phyloP scores from a whole-genome alignment of 2,113 vertebrate species.

The Burhinus bistriatus region DNA sequence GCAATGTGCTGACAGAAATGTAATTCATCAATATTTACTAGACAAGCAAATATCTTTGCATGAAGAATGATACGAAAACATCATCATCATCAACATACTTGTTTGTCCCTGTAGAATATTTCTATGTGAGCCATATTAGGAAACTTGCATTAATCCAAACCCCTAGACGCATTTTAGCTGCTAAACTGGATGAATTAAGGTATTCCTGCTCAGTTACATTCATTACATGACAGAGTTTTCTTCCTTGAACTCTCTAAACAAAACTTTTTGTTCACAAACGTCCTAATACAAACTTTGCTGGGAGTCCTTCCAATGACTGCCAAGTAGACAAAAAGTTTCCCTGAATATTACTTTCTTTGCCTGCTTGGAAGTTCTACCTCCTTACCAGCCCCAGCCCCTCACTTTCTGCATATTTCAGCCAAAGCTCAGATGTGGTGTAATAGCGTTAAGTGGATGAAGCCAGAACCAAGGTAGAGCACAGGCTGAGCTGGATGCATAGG shows the following conservation, averaged over 20 bases:
- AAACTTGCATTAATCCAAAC: slow-evolving; percentile 26
- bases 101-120: not conserved
- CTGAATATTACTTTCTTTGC: not conserved
- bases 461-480: not conserved
- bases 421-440: not conserved
- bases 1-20: not conserved
- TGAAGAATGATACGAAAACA: not conserved
- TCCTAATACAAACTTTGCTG: not conserved
- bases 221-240: not conserved
- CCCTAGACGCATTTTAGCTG: not conserved
- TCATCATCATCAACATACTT: not conserved
- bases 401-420: fast-evolving
- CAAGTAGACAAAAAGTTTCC: not conserved
- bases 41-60: not conserved
- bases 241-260: not conserved
- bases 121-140: not conserved
- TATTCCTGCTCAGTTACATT: not conserved
- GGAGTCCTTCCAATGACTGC: not conserved
- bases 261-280: not conserved
- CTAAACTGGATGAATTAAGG: not conserved
- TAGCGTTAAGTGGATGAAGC: not conserved
- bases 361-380: not conserved
- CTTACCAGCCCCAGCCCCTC: not conserved
- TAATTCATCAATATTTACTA: not conserved
- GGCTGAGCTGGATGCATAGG: not conserved